Conservation (phyloP, 2,113 vertebrate genomes). For the Platysternon megacephalum region DNA sequence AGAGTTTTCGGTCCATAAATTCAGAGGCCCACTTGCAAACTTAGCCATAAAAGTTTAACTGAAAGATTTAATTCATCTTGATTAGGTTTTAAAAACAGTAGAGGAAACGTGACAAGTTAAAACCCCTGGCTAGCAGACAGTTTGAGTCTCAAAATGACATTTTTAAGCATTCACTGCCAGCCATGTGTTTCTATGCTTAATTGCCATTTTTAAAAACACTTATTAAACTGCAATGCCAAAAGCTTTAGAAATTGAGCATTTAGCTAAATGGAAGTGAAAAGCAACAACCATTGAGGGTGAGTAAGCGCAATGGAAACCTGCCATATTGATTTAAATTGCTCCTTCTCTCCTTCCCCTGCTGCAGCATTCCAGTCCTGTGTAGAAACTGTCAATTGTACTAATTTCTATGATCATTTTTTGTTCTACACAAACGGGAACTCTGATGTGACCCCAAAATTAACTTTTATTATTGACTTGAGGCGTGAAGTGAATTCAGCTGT, state of each 20-base stretch:
- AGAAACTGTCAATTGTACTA: neutral
- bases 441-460: neutral
- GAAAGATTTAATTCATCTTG: neutral
- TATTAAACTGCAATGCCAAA: neutral
- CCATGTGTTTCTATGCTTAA: neutral
- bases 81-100: neutral
- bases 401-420: neutral
- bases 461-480: accelerated
- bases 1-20: neutral
- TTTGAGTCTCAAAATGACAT: neutral
- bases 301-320: neutral
- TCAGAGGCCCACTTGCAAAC: neutral
- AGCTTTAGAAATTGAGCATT: neutral
- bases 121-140: neutral
- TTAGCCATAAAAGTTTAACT: neutral
- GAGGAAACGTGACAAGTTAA: neutral
- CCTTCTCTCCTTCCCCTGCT: neutral
- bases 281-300: neutral
- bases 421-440: neutral
- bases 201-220: neutral
- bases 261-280: neutral
- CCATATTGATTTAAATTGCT: neutral
- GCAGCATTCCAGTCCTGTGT: neutral
- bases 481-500: neutral
- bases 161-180: neutral